phyloP scores from a whole-genome alignment of 2,888 invertebrate species.

The Polietes domitor region DNA sequence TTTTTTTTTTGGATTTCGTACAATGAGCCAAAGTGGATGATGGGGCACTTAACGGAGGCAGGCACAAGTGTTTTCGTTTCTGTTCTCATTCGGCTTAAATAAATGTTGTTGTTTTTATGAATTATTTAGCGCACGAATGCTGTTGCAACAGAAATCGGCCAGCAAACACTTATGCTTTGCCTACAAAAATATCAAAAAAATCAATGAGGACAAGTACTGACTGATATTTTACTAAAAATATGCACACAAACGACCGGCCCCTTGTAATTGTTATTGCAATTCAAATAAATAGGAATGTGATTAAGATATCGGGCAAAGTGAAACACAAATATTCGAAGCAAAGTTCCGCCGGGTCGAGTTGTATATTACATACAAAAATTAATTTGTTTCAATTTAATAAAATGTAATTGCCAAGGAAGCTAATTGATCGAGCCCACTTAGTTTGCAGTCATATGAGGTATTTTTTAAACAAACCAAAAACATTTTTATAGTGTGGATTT shows the following conservation, averaged over 20 bases:
- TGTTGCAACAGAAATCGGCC: not conserved
- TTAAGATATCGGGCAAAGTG: too few species aligned
- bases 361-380: too few species aligned
- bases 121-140: constrained; percentile 24
- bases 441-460: too few species aligned
- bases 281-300: too few species aligned
- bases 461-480: too few species aligned
- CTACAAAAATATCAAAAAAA: not conserved
- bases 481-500: too few species aligned
- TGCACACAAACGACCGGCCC: not conserved
- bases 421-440: too few species aligned
- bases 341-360: too few species aligned
- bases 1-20: constrained; percentile 32
- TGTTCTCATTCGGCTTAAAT: constrained; percentile 44
- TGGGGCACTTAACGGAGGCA: constrained; percentile 16
- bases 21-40: constrained; percentile 24
- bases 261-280: too few species aligned
- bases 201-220: not conserved
- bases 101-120: constrained; percentile 44
- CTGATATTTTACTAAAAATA: not conserved
- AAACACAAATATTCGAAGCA: too few species aligned
- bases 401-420: too few species aligned
- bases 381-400: too few species aligned
- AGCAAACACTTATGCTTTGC: not conserved
- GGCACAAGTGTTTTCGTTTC: constrained; percentile 53